These are phyloP conservation scores for Romanomermis culicivorax DNA, from an alignment of 2,888 invertebrate genomes.

Conservation along the genomic window DNA sequence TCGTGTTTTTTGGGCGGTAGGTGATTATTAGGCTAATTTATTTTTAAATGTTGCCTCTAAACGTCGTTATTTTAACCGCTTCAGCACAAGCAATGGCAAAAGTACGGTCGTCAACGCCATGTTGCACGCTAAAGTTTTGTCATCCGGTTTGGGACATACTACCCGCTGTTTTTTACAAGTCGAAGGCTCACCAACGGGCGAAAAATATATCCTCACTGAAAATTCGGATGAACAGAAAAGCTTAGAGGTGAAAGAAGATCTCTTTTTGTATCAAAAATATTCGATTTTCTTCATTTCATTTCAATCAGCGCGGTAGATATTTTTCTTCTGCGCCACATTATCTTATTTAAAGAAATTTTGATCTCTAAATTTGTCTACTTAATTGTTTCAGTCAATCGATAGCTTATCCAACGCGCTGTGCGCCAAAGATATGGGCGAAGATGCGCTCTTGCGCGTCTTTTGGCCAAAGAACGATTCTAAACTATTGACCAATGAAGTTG, in stretches of 20 bases:
- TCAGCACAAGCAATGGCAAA: slow-evolving; percentile 92
- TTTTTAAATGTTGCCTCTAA: too few species aligned
- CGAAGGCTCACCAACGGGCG: slow-evolving; percentile 61
- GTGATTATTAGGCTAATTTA: too few species aligned
- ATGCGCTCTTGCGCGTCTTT: slow-evolving; percentile 66
- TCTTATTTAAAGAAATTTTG: too few species aligned
- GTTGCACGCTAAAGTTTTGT: slow-evolving; percentile 85
- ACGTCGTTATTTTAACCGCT: too few species aligned
- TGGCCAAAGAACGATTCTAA: slow-evolving; percentile 89
- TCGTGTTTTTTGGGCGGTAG: slow-evolving; percentile 36
- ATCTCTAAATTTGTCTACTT: not conserved
- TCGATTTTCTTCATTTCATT: not conserved
- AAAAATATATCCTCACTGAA: slow-evolving; percentile 65
- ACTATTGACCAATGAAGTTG: slow-evolving; percentile 82
- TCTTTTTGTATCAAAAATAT: not conserved
- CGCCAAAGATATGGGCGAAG: slow-evolving; percentile 54
- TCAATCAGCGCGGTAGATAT: not conserved
- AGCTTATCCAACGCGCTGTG: slow-evolving; percentile 84
- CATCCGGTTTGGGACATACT: slow-evolving; percentile 92
- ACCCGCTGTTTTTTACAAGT: slow-evolving; percentile 98
- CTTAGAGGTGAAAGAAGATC: slow-evolving; percentile 14
- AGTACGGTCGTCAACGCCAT: slow-evolving; percentile 99
- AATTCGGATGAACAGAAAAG: slow-evolving; percentile 59
- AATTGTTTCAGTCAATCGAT: slow-evolving; percentile 46
- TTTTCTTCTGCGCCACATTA: not conserved